These are phyloP conservation scores for Carlito syrichta DNA, from an alignment of 2,113 vertebrate species.

Conservation along the genomic window DNA sequence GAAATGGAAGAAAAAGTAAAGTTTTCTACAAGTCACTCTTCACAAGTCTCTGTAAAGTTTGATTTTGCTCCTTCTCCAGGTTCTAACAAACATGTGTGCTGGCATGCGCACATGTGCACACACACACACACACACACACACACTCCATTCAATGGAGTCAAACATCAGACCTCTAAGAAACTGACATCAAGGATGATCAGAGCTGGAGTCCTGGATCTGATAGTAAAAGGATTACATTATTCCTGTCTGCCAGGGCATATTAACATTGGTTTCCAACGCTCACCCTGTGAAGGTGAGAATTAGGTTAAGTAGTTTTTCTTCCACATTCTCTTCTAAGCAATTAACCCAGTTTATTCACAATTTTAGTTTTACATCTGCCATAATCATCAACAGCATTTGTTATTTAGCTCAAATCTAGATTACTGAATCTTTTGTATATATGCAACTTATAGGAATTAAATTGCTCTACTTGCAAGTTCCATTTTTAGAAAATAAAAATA, in stretches of 20 bases:
- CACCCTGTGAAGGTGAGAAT: background rate
- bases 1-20: background rate
- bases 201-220: background rate
- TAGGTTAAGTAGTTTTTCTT: slow-evolving; percentile 54
- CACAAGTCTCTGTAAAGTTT: background rate
- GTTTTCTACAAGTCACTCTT: background rate
- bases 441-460: background rate
- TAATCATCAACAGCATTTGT: background rate
- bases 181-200: background rate
- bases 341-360: slow-evolving; percentile 55
- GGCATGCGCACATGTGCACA: background rate
- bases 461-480: background rate
- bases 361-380: slow-evolving; percentile 35
- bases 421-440: background rate
- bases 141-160: background rate
- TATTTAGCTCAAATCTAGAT: slow-evolving; percentile 20
- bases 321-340: slow-evolving; percentile 32
- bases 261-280: background rate
- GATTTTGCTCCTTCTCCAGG: background rate
- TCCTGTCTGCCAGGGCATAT: background rate
- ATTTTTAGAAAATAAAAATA: background rate
- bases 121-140: background rate
- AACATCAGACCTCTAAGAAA: background rate
- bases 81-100: background rate
- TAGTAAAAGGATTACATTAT: background rate